These are phyloP conservation scores for Corticium candelabrum DNA, from an alignment of 37 sponge, comb jelly and placozoan species.

Conservation along the genomic window DNA sequence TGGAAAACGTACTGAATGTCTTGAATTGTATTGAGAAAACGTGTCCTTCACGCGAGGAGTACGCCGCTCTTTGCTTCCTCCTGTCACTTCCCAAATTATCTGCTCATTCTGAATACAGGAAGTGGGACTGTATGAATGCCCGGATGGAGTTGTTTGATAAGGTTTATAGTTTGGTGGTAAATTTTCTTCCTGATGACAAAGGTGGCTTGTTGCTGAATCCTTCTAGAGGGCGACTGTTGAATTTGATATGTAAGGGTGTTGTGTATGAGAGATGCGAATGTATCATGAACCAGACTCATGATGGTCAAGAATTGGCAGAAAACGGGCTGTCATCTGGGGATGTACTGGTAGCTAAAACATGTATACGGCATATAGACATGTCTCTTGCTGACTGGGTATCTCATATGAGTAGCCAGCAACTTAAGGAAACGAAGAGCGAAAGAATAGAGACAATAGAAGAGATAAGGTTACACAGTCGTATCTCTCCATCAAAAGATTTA, in stretches of 20 bases:
- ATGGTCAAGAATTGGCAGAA: too few species aligned
- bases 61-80: not conserved
- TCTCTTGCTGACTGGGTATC: not conserved
- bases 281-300: too few species aligned
- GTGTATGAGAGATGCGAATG: too few species aligned
- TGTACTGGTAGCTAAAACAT: too few species aligned
- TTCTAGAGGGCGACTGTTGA: not conserved
- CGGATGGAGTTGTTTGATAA: not conserved
- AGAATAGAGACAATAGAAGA: too few species aligned
- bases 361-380: not conserved
- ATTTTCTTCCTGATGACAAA: not conserved
- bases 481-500: too few species aligned
- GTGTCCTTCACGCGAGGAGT: not conserved
- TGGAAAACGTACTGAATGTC: not conserved
- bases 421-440: too few species aligned
- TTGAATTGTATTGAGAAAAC: not conserved
- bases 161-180: not conserved
- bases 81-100: not conserved
- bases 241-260: too few species aligned
- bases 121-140: not conserved
- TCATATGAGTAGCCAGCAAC: too few species aligned
- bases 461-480: too few species aligned
- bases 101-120: not conserved
- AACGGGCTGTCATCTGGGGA: too few species aligned
- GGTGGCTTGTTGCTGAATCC: too few species aligned